Base-by-base conservation (phyloP, 2,797 vertebrate species). In the Megalops cyprinoides region DNA sequence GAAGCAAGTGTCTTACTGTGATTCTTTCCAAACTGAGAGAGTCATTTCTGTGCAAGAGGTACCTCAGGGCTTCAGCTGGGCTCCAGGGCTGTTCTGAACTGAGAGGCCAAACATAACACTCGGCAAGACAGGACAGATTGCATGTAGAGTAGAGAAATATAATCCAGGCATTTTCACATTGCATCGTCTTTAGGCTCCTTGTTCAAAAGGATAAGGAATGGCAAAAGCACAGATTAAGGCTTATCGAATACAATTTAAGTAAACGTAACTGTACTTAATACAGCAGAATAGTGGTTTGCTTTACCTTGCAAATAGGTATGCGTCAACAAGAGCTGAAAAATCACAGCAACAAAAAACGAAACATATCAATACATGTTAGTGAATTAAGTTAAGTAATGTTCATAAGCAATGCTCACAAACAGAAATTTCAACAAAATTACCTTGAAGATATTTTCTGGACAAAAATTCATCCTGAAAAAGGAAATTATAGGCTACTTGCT, bases 261-360 rank as follows among this genome's bases (percentile, higher is more conserved):
- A n/a, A n/a, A 1, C 31, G 18, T 34, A 71, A 44, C 3, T 25
- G 18, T 39, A 65, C 62, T 46, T 62, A 28, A 34, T 53, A 34
- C 37, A 5, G 14, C n/a, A 0, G 28, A 39, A 75, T 28, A 25
- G 53, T 42, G 46, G 67, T 53, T 39, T 18, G 1, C 82, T 53
- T 92, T 94, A 95, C 95, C 95, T 95, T 85, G 92, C 92, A 87
- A 94, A 95, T 75, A 91, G 88, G 86, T 95, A 88, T 58, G 94
- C 88, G 86, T 95, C 92, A 83, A 94, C 91, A 46, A 95, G 80
- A 0, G 92, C 95, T 95, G 86, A 78, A 87, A 48, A 77, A 23
- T 5, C 10, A 48, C 44, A 82, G 31, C 62, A 81, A 44, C 28
- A 10, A n/a, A 39, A n/a, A n/a, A 39, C 4, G 67, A 69, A 79